Evolutionary conservation across 2,113 vertebrate genomes (phyloP), one percentile per base, ranked within the genome.

Genomic region (Chauna torquata): DNA sequence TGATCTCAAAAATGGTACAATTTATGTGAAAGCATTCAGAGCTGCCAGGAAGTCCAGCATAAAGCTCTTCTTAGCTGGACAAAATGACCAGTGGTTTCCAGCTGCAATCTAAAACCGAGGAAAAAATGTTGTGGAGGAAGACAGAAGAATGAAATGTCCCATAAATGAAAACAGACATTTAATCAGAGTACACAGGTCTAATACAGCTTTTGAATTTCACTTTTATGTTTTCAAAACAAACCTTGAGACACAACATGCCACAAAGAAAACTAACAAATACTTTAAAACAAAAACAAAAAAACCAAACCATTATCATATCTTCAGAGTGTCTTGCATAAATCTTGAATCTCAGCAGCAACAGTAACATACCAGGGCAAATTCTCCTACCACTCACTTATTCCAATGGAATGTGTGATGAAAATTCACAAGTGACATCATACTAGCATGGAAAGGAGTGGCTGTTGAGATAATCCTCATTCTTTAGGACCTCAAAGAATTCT

Each of bases 31-130:
- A 94, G 58, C 65, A 81, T 91, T 86, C 90, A 90, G 74, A 89
- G 58, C 65, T 88, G 36, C 4, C 58, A 82, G 68, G 54, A 95
- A 84, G 96, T 88, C 74, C 79, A 71, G 74, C 95, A 72, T 44
- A 94, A 93, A n/a, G n/a, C 86, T 40, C 58, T 94, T 92, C 79
- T 91, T 59, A 90, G 86, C 76, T 75, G 78, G 61, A 71, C 59
- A 75, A 65, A 59, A 74, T n/a, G 54, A 78, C 59, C 76, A 49
- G 57, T 52, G 52, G 28, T 30, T 95, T 79, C 32, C 47, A 92
- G 40, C 24, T 72, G 65, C 57, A 61, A 64, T 4, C 34, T 61
- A 87, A 96, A 95, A 82, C 24, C 49, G 16, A 69, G 22, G 5
- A 91, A 55, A 86, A 94, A n/a, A 25, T 36, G 59, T 24, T 58